These are phyloP conservation scores for Myrmecobius fasciatus DNA, from an alignment of 2,113 vertebrate species.

Conservation along the genomic window DNA sequence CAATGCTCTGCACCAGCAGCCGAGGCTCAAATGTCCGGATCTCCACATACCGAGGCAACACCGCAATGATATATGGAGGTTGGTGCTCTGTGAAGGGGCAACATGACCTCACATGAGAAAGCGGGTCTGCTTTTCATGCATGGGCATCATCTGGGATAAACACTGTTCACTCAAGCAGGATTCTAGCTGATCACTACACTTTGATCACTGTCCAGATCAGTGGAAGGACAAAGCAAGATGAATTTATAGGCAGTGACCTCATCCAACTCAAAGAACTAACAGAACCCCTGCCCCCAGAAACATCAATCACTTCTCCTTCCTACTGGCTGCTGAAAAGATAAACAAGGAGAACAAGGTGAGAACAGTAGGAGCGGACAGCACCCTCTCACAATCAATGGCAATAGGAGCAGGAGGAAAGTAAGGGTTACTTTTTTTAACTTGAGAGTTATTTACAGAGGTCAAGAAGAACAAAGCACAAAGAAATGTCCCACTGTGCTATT, in stretches of 20 bases:
- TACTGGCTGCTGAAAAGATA: neutral
- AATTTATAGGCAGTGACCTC: neutral
- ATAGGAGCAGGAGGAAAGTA: neutral
- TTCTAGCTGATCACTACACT: neutral
- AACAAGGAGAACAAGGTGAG: neutral
- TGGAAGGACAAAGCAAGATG: neutral
- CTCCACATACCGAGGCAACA: conserved; percentile 96
- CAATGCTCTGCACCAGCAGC: conserved; percentile 97
- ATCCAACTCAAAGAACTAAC: neutral
- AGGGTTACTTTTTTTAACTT: neutral
- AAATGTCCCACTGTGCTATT: neutral
- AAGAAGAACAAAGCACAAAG: neutral
- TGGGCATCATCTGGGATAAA: neutral
- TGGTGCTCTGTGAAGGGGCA: conserved; percentile 90
- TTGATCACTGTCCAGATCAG: neutral
- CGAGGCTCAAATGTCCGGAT: conserved; percentile 96
- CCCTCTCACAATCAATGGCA: conserved; percentile 4
- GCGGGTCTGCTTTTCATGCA: neutral
- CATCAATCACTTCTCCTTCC: neutral
- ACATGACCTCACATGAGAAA: neutral
- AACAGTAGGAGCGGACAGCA: neutral
- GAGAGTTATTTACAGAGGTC: neutral
- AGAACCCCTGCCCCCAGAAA: neutral
- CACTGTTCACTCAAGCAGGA: conserved; percentile 12
- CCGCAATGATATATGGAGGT: conserved; percentile 97